Conservation (phyloP, 2,888 invertebrate species). For the Serrognathus titanus region DNA sequence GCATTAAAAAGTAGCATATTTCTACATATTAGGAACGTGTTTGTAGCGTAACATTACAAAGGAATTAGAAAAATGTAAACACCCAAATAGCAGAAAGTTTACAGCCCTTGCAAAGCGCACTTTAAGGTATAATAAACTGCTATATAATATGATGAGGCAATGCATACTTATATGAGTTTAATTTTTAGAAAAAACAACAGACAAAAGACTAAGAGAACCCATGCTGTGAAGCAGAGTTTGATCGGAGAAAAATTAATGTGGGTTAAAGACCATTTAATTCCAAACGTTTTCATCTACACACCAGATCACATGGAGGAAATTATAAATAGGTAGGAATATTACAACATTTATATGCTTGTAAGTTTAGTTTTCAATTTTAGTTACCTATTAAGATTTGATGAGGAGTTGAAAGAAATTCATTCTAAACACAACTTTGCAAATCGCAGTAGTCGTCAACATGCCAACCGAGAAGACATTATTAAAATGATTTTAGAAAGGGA, state of each 20-base stretch:
- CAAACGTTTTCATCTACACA: constrained; percentile 52
- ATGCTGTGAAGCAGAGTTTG: constrained; percentile 69
- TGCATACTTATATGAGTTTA: neutral
- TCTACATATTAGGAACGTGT: neutral
- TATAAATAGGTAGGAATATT: constrained; percentile 54
- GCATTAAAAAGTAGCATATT: neutral
- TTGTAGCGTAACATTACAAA: constrained; percentile 48
- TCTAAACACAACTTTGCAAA: constrained; percentile 75
- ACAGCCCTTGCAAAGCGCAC: constrained; percentile 68
- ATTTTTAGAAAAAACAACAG: constrained; percentile 31
- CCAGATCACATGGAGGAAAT: constrained; percentile 60
- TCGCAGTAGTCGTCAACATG: constrained; percentile 72
- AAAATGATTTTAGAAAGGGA: constrained; percentile 73
- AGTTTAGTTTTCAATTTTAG: constrained; percentile 33
- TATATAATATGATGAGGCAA: neutral
- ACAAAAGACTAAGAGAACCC: constrained; percentile 61
- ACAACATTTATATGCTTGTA: neutral
- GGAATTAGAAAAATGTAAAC: constrained; percentile 61
- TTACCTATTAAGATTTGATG: constrained; percentile 66
- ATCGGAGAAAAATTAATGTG: constrained; percentile 75
- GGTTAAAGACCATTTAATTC: constrained; percentile 68
- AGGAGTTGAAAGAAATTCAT: constrained; percentile 74
- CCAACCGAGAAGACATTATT: constrained; percentile 74
- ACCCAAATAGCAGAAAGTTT: constrained; percentile 84
- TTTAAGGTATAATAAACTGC: constrained; percentile 52